Evolutionary conservation across 2,888 invertebrate species (phyloP), one percentile per base, ranked within the genome.

Genomic region (Tetheella fluctuosa): DNA sequence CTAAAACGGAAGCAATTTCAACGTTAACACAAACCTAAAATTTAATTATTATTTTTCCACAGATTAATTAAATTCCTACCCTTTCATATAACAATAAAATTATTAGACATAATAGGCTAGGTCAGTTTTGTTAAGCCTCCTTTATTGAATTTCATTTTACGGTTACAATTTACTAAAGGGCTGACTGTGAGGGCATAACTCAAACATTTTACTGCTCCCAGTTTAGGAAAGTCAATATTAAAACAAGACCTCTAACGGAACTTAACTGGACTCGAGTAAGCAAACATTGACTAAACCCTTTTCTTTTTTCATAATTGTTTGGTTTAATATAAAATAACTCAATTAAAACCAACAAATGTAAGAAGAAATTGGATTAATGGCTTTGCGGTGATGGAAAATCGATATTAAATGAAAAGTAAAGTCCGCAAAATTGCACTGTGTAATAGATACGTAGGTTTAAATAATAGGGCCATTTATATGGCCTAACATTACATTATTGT

Each of bases 101-200:
- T 52, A 61, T 58, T 61, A 48, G 55, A 34, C 55, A 55, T 55
- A 55, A 55, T 37, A 55, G 55, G 34, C 8, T 55, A 37, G 37
- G 56, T 37, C 56, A 37, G 59, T 58, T 54, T 62, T 67, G 60
- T 68, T 67, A 64, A 64, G 64, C 59, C 61, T 64, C 62, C 60
- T 60, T 68, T 72, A 72, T 70, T 68, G 64, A 67, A 66, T 74
- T 73, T 66, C 71, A 75, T 73, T 73, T 75, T 68, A 68, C 63
- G 63, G 69, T 68, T 64, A 68, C 70, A 72, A 75, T 64, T 73
- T 69, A 71, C 62, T 28, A 64, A 67, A 69, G 67, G 71, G 63
- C 59, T 64, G n/a, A n/a, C n/a, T n/a, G n/a, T n/a, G 64, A 10
- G 70, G 70, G 62, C 58, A 62, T 64, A 64, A 69, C 59, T 73